These are phyloP conservation scores for Halocynthia aurantium DNA, from an alignment of 23 tunicate species.

Conservation along the genomic window DNA sequence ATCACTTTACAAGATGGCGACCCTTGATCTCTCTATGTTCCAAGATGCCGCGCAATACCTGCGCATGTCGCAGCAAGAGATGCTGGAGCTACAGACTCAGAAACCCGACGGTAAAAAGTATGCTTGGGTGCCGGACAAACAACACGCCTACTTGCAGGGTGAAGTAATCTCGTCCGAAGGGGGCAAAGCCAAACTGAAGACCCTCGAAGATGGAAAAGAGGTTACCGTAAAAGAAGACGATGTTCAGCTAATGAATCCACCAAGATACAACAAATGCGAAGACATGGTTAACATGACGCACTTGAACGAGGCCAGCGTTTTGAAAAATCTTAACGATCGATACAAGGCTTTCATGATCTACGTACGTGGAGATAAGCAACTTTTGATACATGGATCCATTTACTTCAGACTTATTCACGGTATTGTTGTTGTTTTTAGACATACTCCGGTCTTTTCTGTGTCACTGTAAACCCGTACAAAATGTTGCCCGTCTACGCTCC, in stretches of 20 bases:
- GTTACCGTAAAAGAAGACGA: conserved; percentile 65
- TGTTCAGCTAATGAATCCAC: conserved; percentile 73
- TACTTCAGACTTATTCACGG: neutral
- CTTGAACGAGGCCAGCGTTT: conserved; percentile 85
- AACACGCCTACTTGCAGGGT: conserved; percentile 55
- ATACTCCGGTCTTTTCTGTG: conserved; percentile 94
- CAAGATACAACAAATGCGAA: conserved; percentile 83
- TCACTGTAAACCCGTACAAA: conserved; percentile 96
- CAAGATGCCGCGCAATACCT: conserved; percentile 73
- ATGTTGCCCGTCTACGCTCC: conserved; percentile 91
- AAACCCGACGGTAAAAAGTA: conserved; percentile 84
- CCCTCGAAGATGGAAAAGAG: conserved; percentile 60
- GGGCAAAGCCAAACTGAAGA: conserved; percentile 62
- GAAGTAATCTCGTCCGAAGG: conserved; percentile 51
- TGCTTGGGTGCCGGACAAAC: conserved; percentile 74
- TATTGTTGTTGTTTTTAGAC: conserved; percentile 39
- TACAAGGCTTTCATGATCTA: conserved; percentile 86
- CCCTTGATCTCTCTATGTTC: conserved; percentile 53
- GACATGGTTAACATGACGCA: conserved; percentile 96
- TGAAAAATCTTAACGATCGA: conserved; percentile 64
- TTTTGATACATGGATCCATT: too few species aligned
- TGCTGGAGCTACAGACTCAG: conserved; percentile 51
- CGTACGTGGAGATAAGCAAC: conserved; percentile 22
- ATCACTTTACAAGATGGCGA: conserved; percentile 32
- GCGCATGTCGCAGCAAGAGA: conserved; percentile 60